These are phyloP conservation scores for Rhagonycha fulva DNA, from an alignment of 2,888 invertebrate genomes.

Conservation along the genomic window DNA sequence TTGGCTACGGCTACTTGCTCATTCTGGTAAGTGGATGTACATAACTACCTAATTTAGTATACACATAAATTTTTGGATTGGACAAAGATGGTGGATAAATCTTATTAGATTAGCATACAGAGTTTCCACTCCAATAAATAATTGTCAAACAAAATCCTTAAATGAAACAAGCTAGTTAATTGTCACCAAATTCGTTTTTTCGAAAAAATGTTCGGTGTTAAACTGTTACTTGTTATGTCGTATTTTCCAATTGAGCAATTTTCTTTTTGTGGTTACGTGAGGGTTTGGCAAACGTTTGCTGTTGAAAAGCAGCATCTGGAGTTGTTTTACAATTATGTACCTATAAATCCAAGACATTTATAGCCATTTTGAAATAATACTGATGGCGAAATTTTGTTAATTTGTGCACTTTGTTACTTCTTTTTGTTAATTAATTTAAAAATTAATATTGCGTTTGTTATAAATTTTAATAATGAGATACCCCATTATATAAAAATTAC, in stretches of 20 bases:
- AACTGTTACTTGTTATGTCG: neutral
- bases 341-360: neutral
- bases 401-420: too few species aligned
- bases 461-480: neutral
- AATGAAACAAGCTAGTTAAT: too few species aligned
- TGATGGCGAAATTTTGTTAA: too few species aligned
- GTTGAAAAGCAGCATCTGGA: neutral
- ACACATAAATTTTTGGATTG: too few species aligned
- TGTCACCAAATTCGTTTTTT: neutral
- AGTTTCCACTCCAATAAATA: too few species aligned
- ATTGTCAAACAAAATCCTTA: too few species aligned
- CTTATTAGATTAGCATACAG: too few species aligned
- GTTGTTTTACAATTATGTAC: neutral
- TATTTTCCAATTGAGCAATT: neutral
- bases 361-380: neutral
- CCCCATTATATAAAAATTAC: neutral
- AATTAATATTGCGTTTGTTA: neutral
- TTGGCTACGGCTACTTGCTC: neutral
- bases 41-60: neutral
- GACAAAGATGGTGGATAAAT: too few species aligned
- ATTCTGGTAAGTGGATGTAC: neutral
- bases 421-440: neutral
- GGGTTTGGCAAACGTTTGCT: neutral
- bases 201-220: neutral
- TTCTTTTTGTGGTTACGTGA: neutral